Conservation (phyloP, 1,140 invertebrate species). For the Drosophila asahinai region DNA sequence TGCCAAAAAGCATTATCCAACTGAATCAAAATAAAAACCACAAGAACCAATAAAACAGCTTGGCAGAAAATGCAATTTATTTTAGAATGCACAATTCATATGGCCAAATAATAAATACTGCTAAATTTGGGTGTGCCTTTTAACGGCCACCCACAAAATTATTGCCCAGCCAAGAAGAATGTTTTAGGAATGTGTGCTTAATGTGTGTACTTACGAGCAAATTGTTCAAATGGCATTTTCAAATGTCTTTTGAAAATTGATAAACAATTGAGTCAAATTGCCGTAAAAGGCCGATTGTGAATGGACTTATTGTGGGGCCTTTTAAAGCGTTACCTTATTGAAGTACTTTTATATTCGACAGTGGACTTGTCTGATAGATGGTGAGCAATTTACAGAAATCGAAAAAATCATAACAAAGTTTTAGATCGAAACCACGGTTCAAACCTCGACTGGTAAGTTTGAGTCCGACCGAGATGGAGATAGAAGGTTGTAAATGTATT, state of each 20-base stretch:
- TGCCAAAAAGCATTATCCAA: constrained; percentile 3
- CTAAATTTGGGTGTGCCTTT: constrained; percentile 32
- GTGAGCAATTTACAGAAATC: neutral
- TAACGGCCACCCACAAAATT: constrained; percentile 38
- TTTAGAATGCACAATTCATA: constrained; percentile 37
- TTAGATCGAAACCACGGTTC: no score
- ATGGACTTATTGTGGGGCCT: constrained; percentile 3
- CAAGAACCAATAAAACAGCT: constrained; percentile 3
- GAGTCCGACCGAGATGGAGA: no score
- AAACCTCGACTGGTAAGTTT: no score
- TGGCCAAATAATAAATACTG: constrained; percentile 29
- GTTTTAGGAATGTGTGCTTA: constrained; percentile 29
- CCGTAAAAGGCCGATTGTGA: constrained; percentile 13
- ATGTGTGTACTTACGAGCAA: constrained; percentile 39
- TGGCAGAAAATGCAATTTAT: constrained; percentile 8
- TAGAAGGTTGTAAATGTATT: no score
- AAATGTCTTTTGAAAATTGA: constrained; percentile 42
- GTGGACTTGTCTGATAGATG: neutral
- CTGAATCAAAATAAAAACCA: constrained; percentile 3
- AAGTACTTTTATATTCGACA: neutral
- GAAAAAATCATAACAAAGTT: no score
- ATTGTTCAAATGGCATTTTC: constrained; percentile 52
- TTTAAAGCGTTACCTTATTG: neutral
- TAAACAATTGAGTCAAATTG: constrained; percentile 36
- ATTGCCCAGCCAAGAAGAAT: constrained; percentile 15